Evolutionary conservation across 1,140 invertebrate species (phyloP).

Genomic region (Drosophila kikkawai): DNA sequence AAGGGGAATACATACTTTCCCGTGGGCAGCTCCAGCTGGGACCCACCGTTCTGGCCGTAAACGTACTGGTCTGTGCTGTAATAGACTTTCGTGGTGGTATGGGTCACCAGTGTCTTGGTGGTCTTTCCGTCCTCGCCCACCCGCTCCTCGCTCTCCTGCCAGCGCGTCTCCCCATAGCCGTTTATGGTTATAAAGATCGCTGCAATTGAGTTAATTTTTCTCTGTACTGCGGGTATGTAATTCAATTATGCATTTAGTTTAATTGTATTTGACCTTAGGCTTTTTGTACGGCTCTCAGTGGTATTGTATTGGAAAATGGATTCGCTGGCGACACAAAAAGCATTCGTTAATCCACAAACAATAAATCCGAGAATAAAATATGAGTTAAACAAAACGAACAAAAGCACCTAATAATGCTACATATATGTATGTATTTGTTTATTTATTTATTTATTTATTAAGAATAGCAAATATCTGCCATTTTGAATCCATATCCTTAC

Average conservation of each 20-base stretch:
- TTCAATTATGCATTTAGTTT: slow-evolving; percentile 63
- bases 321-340: slow-evolving; percentile 1
- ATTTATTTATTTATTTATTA: too few relatives aligned
- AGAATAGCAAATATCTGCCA: too few relatives aligned
- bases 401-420: slow-evolving; percentile 4
- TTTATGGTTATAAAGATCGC: slow-evolving; percentile 87
- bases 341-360: slow-evolving; percentile 17
- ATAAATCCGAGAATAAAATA: slow-evolving; percentile 19
- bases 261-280: slow-evolving; percentile 49
- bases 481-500: too few relatives aligned
- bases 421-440: neutral
- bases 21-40: slow-evolving; percentile 86
- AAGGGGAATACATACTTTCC: slow-evolving; percentile 88
- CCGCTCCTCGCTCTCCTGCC: slow-evolving; percentile 86
- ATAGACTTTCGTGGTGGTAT: slow-evolving; percentile 67
- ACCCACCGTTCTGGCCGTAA: slow-evolving; percentile 82
- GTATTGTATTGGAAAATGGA: slow-evolving; percentile 31
- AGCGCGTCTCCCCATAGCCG: slow-evolving; percentile 87
- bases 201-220: slow-evolving; percentile 79
- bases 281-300: slow-evolving; percentile 3
- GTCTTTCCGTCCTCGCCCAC: slow-evolving; percentile 85
- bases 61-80: slow-evolving; percentile 75
- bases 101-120: slow-evolving; percentile 62
- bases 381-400: slow-evolving; percentile 7
- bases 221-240: slow-evolving; percentile 44